Percentiles rank a stretch among this genome's conserved stretches.
phyloP scores from a whole-genome alignment of 2,888 invertebrate species.

The Leucoptera coffeella region DNA sequence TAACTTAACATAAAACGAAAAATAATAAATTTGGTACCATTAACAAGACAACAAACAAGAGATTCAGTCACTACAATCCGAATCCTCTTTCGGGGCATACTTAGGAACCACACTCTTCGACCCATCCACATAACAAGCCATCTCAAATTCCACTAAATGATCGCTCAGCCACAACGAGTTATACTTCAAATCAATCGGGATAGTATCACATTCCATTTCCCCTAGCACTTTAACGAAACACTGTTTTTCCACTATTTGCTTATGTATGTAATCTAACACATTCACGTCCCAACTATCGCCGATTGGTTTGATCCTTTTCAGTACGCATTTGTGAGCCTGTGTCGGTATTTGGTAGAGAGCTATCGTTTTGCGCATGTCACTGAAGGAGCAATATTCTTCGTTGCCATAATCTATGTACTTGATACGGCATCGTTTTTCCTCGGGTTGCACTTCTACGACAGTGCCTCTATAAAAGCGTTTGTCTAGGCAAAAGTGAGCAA shows the following conservation, averaged over 20 bases:
- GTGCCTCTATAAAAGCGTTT: conserved; percentile 65
- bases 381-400: conserved; percentile 54
- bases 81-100: conserved; percentile 11
- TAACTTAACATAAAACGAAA: too few relatives aligned
- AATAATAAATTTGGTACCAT: too few relatives aligned
- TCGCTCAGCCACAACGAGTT: conserved; percentile 36
- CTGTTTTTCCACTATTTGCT: conserved; percentile 48
- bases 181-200: conserved; percentile 26
- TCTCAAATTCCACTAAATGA: conserved; percentile 35
- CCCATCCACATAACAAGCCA: conserved; percentile 27
- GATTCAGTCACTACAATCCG: too few relatives aligned
- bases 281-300: conserved; percentile 33
- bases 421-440: conserved; percentile 39
- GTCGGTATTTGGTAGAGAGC: conserved; percentile 60
- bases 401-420: conserved; percentile 82
- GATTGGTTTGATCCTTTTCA: conserved; percentile 29
- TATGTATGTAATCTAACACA: conserved; percentile 59
- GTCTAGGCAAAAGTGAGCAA: conserved; percentile 61
- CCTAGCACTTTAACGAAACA: conserved; percentile 39
- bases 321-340: conserved; percentile 56
- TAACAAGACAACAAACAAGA: too few relatives aligned
- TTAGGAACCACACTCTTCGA: conserved; percentile 18
- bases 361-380: conserved; percentile 56
- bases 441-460: conserved; percentile 35
- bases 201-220: conserved; percentile 16